Evolutionary conservation across 2,888 invertebrate genomes (phyloP).

Genomic region (Agrotis exclamationis): DNA sequence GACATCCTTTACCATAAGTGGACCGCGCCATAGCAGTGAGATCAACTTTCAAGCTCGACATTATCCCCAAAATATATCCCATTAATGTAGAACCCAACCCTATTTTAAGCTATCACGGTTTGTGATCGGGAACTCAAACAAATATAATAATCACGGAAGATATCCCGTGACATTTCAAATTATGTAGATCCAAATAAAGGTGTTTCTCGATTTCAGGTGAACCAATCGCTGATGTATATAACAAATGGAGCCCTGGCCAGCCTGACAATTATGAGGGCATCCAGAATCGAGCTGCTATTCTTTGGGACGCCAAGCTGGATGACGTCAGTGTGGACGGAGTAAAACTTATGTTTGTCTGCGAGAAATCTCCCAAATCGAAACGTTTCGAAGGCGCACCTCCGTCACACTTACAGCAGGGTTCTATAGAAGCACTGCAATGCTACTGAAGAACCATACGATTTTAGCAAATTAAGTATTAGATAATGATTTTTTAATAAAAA

Average conservation of each 20-base stretch:
- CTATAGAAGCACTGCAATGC: no score
- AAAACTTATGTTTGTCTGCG: constrained; percentile 28
- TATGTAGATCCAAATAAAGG: not conserved
- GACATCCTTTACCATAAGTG: no score
- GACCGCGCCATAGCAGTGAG: no score
- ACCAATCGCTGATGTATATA: constrained; percentile 23
- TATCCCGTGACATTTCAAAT: no score
- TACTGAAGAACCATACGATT: not conserved
- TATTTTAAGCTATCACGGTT: no score
- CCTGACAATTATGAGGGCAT: constrained; percentile 19
- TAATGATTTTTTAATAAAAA: no score
- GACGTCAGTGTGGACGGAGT: not conserved
- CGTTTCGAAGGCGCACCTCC: not conserved
- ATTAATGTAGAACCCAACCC: not conserved
- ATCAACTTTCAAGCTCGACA: no score
- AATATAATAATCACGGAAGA: no score
- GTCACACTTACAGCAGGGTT: no score
- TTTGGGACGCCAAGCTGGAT: constrained; percentile 12
- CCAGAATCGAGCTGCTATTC: constrained; percentile 17
- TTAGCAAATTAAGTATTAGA: not conserved
- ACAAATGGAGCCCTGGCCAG: constrained; percentile 25
- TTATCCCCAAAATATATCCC: not conserved
- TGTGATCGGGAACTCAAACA: no score
- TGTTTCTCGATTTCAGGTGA: constrained; percentile 28
- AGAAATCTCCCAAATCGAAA: constrained; percentile 24